A percentile compares a stretch with the other conserved stretches of the same genome.
Conservation (phyloP, 92 coral and sea anemone species). For the Umimayanthus chanpuru region DNA sequence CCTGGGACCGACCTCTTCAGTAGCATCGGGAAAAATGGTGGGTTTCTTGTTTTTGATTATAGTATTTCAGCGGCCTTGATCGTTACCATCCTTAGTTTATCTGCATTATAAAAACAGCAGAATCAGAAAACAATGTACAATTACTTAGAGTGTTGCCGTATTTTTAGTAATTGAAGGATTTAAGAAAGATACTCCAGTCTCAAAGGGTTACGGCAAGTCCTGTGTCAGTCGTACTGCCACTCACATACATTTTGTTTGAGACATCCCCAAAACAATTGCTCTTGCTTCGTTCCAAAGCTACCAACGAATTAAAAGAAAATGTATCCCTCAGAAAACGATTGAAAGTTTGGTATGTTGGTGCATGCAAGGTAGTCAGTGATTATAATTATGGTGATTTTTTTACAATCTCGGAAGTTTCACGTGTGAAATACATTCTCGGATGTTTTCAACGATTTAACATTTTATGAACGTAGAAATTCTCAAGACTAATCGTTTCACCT, state of each 20-base stretch:
- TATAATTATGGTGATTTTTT: not conserved
- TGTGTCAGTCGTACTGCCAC: not conserved
- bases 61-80: constrained; percentile 48
- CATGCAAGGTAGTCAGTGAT: not conserved
- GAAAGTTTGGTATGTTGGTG: not conserved
- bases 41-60: constrained; percentile 24
- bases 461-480: no score
- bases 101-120: not conserved
- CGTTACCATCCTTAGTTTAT: constrained; percentile 56
- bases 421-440: not conserved
- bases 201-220: not conserved
- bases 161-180: not conserved
- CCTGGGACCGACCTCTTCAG: constrained; percentile 73
- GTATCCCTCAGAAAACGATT: not conserved
- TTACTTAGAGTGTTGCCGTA: not conserved
- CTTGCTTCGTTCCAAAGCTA: not conserved
- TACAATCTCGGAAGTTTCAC: not conserved
- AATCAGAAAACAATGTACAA: constrained; percentile 31
- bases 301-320: not conserved
- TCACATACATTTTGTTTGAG: not conserved
- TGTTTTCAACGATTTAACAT: no score
- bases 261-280: not conserved
- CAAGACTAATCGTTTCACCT: no score
- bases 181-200: not conserved
- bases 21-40: constrained; percentile 90